Evolutionary conservation across 2,888 invertebrate species (phyloP).

Genomic region (Axea sp.): DNA sequence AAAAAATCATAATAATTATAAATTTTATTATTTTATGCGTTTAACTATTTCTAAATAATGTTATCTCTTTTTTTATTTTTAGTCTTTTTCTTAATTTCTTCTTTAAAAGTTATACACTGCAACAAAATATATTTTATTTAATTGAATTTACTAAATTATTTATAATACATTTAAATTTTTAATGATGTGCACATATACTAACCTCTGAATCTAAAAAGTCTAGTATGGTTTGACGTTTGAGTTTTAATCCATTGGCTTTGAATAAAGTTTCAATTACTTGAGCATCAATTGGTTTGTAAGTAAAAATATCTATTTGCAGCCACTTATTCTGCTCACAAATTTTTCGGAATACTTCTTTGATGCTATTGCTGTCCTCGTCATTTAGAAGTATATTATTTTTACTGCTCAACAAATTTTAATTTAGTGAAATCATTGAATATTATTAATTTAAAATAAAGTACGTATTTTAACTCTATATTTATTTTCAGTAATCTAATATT

Average conservation of each 20-base stretch:
- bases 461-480: too few species aligned
- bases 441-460: too few species aligned
- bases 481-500: too few species aligned
- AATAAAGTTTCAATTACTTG: slow-evolving; percentile 78
- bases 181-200: slow-evolving; percentile 16
- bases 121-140: slow-evolving; percentile 37
- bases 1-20: too few species aligned
- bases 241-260: slow-evolving; percentile 78
- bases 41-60: too few species aligned
- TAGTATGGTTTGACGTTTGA: slow-evolving; percentile 78
- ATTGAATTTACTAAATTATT: neutral
- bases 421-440: too few species aligned
- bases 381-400: too few species aligned
- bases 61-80: neutral
- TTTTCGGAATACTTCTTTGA: too few species aligned
- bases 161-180: neutral
- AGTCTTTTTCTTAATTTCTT: neutral
- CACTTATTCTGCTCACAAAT: too few species aligned
- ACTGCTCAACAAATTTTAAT: too few species aligned
- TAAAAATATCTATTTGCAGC: slow-evolving; percentile 66
- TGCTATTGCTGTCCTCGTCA: too few species aligned
- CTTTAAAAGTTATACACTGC: slow-evolving; percentile 71
- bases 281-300: slow-evolving; percentile 80
- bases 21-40: too few species aligned
- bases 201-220: slow-evolving; percentile 81